Evolutionary conservation across 2,797 vertebrate genomes (phyloP), one percentile per base, ranked within the genome.

Genomic region (Zenarchopterus dispar): DNA sequence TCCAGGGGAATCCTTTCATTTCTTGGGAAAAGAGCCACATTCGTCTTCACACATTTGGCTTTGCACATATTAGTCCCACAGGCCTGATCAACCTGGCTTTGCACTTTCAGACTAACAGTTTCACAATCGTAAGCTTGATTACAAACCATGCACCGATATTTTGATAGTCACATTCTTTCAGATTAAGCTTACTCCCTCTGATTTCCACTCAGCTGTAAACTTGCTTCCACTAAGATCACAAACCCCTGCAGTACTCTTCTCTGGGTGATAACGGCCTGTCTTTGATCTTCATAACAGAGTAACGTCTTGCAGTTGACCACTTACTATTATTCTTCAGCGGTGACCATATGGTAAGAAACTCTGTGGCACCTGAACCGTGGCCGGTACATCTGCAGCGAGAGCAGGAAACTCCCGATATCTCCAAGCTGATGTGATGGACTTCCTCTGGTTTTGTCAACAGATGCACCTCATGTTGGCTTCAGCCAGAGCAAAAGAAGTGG

Each of bases 261-360:
- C 77, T 66, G 50, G 81, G 88, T 89, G 84, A 88, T 90, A 83
- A 91, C 87, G 81, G 80, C 77, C 80, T 62, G 66, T 82, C 84
- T 84, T 87, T 90, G 85, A 91, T 91, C 90, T 88, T 88, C 77
- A 84, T 91, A 60, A 56, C 67, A 58, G 61, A 75, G 67, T 52
- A 73, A 49, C 10, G 78, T 87, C 65, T 56, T 79, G 75, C 72
- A 88, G 85, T 79, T 71, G 78, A 88, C 91, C 86, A 82, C 73
- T 89, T 74, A 70, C 83, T 74, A 74, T 86, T 85, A 65, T 85
- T 87, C 82, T 82, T 84, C 70, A 44, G 75, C 80, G 64, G 72
- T 60, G 65, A 76, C 90, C 92, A 91, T 93, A 93, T 93, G 92
- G 84, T 80, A 80, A 69, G 78, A 66, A 49, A 77, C 84, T 91